These are phyloP conservation scores for Hormiphora californensis DNA, from an alignment of 37 sponge, comb jelly and placozoan species.

Conservation along the genomic window DNA sequence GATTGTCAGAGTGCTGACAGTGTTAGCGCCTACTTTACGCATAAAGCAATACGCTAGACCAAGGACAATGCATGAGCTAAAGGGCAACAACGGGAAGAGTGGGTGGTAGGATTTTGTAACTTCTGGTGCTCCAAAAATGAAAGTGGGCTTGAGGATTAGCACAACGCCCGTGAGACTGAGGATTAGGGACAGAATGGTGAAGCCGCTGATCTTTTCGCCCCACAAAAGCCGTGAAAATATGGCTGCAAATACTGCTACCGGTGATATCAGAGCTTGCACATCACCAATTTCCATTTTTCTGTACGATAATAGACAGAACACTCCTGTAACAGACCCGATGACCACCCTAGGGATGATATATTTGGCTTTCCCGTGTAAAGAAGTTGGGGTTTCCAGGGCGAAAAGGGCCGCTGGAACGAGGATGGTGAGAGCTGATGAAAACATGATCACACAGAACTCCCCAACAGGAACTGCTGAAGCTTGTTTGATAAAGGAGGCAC, in stretches of 20 bases:
- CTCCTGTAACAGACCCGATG: not conserved
- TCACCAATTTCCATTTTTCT: not conserved
- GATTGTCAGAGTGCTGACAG: not conserved
- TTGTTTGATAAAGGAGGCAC: not conserved
- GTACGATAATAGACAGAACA: not conserved
- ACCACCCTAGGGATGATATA: not conserved
- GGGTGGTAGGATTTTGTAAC: not conserved
- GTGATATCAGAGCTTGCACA: not conserved
- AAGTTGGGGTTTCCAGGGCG: not conserved
- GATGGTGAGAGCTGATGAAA: not conserved
- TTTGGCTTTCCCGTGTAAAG: slow-evolving; percentile 2
- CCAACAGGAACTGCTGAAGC: not conserved
- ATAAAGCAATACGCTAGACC: slow-evolving; percentile 27
- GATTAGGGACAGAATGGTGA: not conserved
- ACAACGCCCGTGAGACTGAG: not conserved
- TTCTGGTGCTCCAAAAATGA: not conserved
- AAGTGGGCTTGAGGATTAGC: not conserved
- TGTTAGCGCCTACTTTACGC: not conserved
- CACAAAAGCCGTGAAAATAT: slow-evolving; percentile 19
- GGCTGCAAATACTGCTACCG: not conserved
- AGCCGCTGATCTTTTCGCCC: not conserved
- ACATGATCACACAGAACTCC: not conserved
- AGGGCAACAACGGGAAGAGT: not conserved
- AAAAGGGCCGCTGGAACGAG: not conserved
- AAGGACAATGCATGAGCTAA: not conserved